phyloP scores from a whole-genome alignment of 2,113 vertebrate species.

The Melanerpes aurifrons region DNA sequence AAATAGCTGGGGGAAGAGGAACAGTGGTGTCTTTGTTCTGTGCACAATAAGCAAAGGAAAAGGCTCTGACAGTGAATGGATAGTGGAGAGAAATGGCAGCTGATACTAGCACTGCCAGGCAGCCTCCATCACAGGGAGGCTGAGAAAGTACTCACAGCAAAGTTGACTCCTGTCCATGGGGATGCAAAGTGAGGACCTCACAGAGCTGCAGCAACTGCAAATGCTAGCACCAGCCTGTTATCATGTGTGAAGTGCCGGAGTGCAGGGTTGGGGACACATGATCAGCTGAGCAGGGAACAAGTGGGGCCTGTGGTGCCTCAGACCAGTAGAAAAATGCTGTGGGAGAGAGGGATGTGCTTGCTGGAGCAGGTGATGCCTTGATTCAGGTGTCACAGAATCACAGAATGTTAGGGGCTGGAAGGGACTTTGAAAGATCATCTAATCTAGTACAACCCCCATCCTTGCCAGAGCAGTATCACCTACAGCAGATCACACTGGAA shows the following conservation, averaged over 20 bases:
- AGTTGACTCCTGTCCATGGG: accelerated
- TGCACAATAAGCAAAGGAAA: conserved; percentile 33
- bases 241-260: background rate
- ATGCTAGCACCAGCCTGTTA: accelerated
- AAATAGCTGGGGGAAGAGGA: background rate
- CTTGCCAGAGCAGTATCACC: too few relatives aligned
- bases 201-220: background rate
- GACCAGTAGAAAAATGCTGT: background rate
- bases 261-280: background rate
- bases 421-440: too few relatives aligned
- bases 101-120: background rate
- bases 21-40: background rate
- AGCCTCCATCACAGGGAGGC: background rate
- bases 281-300: accelerated
- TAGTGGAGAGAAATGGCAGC: background rate
- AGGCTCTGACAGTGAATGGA: background rate
- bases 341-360: accelerated
- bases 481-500: too few relatives aligned
- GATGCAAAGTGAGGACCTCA: background rate
- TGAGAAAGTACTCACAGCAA: background rate
- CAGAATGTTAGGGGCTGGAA: too few relatives aligned
- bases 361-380: background rate
- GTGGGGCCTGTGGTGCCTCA: background rate
- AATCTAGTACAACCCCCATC: too few relatives aligned
- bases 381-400: too few relatives aligned